These are phyloP conservation scores for Platycercus adscitus DNA, from an alignment of 2,113 vertebrate genomes.

Conservation along the genomic window DNA sequence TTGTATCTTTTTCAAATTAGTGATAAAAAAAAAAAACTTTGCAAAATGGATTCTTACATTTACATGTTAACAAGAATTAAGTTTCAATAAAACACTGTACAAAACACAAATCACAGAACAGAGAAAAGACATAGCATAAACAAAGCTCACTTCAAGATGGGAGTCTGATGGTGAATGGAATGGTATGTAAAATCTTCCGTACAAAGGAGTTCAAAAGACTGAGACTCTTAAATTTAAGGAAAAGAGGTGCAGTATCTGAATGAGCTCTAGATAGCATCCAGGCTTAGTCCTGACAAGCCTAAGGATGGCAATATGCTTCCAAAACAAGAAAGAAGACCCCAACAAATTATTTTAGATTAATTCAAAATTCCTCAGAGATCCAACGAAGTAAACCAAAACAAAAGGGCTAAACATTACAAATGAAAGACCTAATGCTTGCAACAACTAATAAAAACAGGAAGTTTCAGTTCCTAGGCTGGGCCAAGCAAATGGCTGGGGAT, in stretches of 20 bases:
- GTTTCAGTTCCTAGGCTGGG: background rate
- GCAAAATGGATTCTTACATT: slow-evolving; percentile 4
- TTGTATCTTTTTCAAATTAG: background rate
- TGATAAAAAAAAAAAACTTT: background rate
- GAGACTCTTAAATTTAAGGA: background rate
- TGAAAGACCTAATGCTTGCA: background rate
- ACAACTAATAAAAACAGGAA: background rate
- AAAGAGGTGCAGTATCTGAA: background rate
- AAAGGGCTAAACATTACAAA: background rate
- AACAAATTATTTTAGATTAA: background rate
- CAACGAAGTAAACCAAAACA: background rate
- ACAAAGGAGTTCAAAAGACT: background rate
- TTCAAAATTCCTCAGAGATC: background rate
- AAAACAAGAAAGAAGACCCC: background rate
- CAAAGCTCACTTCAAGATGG: background rate
- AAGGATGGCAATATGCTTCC: background rate
- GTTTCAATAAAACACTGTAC: background rate
- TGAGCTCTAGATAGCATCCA: background rate
- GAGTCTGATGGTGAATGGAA: background rate
- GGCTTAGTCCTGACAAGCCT: background rate
- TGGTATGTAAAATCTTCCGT: background rate
- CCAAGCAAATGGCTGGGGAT: background rate
- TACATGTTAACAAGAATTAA: background rate
- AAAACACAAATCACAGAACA: slow-evolving; percentile 9
- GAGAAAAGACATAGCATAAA: background rate